phyloP scores from a whole-genome alignment of 2,113 vertebrate species.

The Bothrops jararaca region DNA sequence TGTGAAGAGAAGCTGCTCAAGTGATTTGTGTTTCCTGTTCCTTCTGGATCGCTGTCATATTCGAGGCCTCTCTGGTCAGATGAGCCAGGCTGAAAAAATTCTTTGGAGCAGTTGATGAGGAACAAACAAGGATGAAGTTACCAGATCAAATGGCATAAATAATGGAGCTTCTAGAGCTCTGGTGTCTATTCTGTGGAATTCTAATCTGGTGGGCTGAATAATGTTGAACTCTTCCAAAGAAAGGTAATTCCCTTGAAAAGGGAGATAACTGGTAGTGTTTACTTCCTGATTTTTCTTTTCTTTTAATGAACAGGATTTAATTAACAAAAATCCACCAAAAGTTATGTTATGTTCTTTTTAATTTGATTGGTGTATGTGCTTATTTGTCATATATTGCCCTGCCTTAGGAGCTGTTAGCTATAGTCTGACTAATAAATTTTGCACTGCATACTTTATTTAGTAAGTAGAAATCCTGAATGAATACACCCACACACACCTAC shows the following conservation, averaged over 20 bases:
- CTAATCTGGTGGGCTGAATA: not conserved
- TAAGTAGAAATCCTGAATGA: not conserved
- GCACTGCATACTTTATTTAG: not conserved
- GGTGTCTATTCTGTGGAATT: not conserved
- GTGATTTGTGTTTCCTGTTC: not conserved
- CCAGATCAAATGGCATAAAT: not conserved
- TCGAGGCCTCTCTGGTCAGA: not conserved
- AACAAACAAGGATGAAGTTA: not conserved
- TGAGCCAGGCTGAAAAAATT: not conserved
- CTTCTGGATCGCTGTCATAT: not conserved
- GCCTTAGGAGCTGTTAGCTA: not conserved
- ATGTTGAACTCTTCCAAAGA: not conserved
- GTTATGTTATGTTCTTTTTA: not conserved
- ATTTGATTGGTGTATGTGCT: not conserved
- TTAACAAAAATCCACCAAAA: not conserved
- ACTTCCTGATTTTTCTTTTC: not conserved
- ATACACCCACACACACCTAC: no score
- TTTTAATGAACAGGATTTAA: not conserved
- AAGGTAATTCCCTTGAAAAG: not conserved
- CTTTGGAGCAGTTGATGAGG: not conserved
- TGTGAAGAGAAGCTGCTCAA: not conserved
- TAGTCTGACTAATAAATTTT: not conserved
- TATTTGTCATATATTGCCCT: not conserved
- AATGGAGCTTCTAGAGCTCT: not conserved
- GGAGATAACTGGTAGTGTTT: not conserved